Evolutionary conservation across 2,113 vertebrate genomes (phyloP).

Genomic region (Buteo buteo): DNA sequence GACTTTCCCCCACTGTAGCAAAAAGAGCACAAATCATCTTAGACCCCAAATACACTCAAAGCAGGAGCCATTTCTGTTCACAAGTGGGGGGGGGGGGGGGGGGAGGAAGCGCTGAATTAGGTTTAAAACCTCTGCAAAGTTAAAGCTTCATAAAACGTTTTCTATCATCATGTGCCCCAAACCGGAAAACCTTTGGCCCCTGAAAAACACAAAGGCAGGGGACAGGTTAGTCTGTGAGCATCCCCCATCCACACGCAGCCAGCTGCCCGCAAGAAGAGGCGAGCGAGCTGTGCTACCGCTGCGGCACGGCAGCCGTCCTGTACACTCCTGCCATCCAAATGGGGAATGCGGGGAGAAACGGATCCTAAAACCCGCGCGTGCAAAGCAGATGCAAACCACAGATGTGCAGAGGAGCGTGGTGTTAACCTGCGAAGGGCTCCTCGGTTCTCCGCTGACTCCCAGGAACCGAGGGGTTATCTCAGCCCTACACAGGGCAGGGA

Average conservation of each 20-base stretch:
- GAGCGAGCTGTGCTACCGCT: too few relatives aligned
- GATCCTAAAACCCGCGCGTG: accelerated
- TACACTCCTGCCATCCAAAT: background rate
- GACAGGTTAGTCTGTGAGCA: background rate
- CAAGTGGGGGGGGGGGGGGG: accelerated
- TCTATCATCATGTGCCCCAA: background rate
- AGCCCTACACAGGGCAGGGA: background rate
- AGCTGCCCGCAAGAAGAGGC: accelerated
- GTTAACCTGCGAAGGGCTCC: background rate
- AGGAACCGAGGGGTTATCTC: background rate
- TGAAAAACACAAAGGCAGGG: background rate
- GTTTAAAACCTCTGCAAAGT: background rate
- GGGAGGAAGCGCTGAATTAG: background rate
- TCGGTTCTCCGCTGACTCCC: background rate
- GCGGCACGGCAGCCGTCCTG: background rate
- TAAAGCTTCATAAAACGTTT: accelerated
- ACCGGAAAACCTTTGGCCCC: background rate
- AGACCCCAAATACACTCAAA: background rate
- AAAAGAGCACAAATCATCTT: background rate
- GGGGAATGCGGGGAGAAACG: background rate
- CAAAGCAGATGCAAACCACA: background rate
- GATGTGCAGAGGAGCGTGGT: accelerated
- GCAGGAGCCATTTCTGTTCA: background rate
- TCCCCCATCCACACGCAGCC: accelerated
- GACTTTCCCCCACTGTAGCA: background rate